Evolutionary conservation across 2,113 vertebrate genomes (phyloP).

Genomic region (Fregata magnificens): DNA sequence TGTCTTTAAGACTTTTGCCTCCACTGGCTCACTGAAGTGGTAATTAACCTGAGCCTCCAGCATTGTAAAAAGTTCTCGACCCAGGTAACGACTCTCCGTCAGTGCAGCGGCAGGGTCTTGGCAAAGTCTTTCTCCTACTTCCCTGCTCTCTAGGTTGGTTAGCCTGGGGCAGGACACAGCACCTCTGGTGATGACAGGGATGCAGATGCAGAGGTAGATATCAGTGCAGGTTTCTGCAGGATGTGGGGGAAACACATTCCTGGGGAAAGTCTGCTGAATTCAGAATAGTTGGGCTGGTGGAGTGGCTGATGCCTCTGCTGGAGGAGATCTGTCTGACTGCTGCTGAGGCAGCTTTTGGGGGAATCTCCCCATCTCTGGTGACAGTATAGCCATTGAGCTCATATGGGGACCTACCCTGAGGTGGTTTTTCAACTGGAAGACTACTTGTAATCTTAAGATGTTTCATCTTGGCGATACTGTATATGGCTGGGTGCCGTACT

Average conservation of each 20-base stretch:
- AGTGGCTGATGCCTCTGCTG: too few relatives aligned
- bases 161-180: background rate
- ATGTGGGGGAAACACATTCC: background rate
- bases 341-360: background rate
- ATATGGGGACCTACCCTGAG: background rate
- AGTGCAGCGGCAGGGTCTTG: background rate
- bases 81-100: background rate
- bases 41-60: background rate
- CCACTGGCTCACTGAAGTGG: background rate
- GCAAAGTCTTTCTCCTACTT: background rate
- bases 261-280: too few relatives aligned
- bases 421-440: background rate
- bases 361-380: background rate
- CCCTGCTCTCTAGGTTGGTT: background rate
- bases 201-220: background rate
- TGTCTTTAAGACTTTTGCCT: background rate
- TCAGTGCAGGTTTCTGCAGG: background rate
- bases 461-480: background rate
- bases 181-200: background rate
- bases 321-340: background rate
- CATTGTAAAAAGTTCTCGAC: background rate
- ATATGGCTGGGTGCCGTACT: background rate
- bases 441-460: background rate
- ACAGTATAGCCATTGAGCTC: accelerated
- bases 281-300: background rate